Base-by-base conservation (phyloP, 2,113 vertebrate genomes). In the Fukomys damarensis region DNA sequence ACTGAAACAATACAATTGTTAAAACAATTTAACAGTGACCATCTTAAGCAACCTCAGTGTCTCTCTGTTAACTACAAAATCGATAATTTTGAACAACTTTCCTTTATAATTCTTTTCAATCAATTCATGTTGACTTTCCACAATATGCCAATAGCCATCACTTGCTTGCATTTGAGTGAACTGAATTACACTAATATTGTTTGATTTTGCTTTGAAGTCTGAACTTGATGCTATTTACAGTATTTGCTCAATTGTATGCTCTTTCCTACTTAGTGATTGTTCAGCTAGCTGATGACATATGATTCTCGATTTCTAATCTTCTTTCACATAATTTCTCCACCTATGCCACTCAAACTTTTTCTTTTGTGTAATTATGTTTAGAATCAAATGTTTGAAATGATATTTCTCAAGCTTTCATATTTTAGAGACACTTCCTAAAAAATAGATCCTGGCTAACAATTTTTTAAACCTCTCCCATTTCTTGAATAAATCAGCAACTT, bases 61-160 rank as follows among this genome's bases (percentile, higher is more conserved):
- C 3, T 92, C 14, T 6, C 26, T 74, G 2, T 52, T 87, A 88
- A 5, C 46, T 56, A 43, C 63, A 35, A 81, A 26, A 43, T 41
- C 52, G 28, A 2, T 80, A 28, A 65, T 20, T 66, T 89, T 86
- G 70, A 41, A 70, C 2, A 93, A 0, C 3, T 70, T 94, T 56
- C 72, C 4, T 49, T 74, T 61, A 13, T 92, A 83, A 74, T 83
- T 1, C 1, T 41, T 68, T 68, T 88, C 3, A 19, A 28, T 81
- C 70, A 96, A 26, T 4, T 19, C 11, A 14, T 38, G 5, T 20
- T 77, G 28, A 49, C 84, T 90, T 90, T 4, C 24, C 35, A 72
- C 43, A 54, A 30, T n/a, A 72, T n/a, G 2, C 0, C 4, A 56
- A 0, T 32, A 65, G 0, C 20, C 11, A 52, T 30, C 1, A 12